phyloP scores from a whole-genome alignment of 2,888 invertebrate genomes.

The Andrena bucephala region DNA sequence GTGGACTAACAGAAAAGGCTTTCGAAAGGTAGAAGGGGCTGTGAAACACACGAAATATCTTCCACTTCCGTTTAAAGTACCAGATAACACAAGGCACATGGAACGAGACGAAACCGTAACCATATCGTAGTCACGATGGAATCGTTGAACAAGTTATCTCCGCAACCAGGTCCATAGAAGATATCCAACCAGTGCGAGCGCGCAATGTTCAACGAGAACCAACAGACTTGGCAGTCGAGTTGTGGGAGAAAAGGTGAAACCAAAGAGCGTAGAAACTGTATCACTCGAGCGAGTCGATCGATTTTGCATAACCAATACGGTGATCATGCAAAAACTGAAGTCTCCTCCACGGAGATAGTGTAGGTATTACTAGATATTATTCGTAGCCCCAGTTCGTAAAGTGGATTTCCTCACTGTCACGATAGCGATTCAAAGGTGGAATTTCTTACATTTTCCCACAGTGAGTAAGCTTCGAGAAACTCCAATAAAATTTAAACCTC shows the following conservation, averaged over 20 bases:
- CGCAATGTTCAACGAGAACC: constrained; percentile 16
- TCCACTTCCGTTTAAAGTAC: neutral
- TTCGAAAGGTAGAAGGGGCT: neutral
- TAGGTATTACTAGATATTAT: too few relatives aligned
- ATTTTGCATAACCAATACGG: constrained; percentile 44
- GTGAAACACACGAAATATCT: neutral
- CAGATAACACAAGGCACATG: neutral
- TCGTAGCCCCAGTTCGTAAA: too few relatives aligned
- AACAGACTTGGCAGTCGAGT: constrained; percentile 11
- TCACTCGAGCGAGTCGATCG: constrained; percentile 33
- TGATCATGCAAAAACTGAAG: neutral
- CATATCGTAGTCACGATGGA: constrained; percentile 22
- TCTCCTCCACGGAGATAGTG: too few relatives aligned
- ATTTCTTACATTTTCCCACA: too few relatives aligned
- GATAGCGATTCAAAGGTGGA: too few relatives aligned
- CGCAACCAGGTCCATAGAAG: constrained; percentile 49
- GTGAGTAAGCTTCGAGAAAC: too few relatives aligned
- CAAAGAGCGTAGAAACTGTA: constrained; percentile 22
- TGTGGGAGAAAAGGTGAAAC: constrained; percentile 44
- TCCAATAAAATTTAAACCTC: too few relatives aligned
- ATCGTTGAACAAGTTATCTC: constrained; percentile 50
- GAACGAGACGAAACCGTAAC: neutral
- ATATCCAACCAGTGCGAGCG: constrained; percentile 13
- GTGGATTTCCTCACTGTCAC: too few relatives aligned
- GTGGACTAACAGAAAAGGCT: neutral